Conservation (phyloP, 2,113 vertebrate genomes). For the Ctenomys sociabilis region DNA sequence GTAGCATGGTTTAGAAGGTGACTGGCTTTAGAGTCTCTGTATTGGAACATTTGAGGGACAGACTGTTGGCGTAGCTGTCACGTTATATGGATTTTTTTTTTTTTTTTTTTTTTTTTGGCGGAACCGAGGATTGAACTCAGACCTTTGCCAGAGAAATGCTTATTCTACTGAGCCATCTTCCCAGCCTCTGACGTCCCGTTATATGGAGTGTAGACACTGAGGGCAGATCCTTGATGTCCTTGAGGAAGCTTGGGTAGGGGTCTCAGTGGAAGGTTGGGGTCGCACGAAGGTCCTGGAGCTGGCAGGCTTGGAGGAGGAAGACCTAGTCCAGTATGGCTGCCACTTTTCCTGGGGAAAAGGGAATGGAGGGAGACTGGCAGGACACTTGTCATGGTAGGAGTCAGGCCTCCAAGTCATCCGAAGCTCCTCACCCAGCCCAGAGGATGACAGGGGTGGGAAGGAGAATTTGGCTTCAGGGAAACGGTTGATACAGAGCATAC, state of each 20-base stretch:
- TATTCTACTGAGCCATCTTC: too few relatives aligned
- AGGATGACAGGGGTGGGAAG: not conserved
- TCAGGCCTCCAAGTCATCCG: too few relatives aligned
- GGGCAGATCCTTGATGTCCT: not conserved
- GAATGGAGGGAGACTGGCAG: not conserved
- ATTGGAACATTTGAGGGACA: not conserved
- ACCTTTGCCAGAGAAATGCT: too few relatives aligned
- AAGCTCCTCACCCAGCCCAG: not conserved
- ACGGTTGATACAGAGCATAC: fast-evolving
- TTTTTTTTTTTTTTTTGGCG: too few relatives aligned
- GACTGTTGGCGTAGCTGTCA: too few relatives aligned
- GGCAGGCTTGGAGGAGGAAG: not conserved
- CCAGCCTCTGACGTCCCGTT: too few relatives aligned
- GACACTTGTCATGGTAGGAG: not conserved
- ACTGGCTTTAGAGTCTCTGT: not conserved
- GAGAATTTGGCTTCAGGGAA: not conserved
- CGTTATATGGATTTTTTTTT: not conserved
- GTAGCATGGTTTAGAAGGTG: not conserved
- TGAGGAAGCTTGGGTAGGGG: not conserved
- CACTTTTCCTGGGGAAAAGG: not conserved
- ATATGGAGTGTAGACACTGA: not conserved
- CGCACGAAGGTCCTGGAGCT: not conserved
- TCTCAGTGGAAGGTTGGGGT: not conserved
- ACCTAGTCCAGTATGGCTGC: too few relatives aligned
- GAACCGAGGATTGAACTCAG: too few relatives aligned